A percentile compares a stretch with the other conserved stretches of the same genome.
Conservation (phyloP, 2,888 invertebrate species). For the Ditylenchus weischeri region DNA sequence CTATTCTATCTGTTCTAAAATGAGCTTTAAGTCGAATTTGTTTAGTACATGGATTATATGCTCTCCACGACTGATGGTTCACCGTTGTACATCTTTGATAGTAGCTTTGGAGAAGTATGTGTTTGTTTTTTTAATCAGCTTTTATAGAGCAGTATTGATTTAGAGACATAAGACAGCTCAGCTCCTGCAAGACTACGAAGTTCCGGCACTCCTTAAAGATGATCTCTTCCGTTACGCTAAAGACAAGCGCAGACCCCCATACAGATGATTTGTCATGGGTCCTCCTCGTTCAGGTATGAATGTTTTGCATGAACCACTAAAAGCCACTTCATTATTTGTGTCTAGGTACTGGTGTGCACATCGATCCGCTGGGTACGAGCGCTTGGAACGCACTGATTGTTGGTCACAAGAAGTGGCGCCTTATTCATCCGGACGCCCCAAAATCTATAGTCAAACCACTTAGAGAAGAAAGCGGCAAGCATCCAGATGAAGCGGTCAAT, state of each 20-base stretch:
- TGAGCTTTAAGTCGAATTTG: too few relatives aligned
- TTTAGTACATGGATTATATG: conserved; percentile 57
- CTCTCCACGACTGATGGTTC: conserved; percentile 74
- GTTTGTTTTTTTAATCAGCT: not conserved
- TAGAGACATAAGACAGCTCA: conserved; percentile 90
- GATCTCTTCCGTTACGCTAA: conserved; percentile 94
- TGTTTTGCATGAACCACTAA: not conserved
- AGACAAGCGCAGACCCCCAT: conserved; percentile 88
- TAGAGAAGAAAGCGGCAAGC: conserved; percentile 88
- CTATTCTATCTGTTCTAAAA: too few relatives aligned
- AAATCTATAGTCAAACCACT: conserved; percentile 89
- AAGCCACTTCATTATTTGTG: too few relatives aligned
- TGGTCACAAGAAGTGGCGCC: conserved; percentile 94
- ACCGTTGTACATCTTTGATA: conserved; percentile 99
- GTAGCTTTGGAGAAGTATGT: conserved; percentile 87
- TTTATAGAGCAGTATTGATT: not conserved
- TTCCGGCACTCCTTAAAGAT: conserved; percentile 88
- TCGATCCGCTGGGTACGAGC: conserved; percentile 94
- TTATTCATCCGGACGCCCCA: conserved; percentile 94
- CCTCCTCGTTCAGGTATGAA: conserved; percentile 74
- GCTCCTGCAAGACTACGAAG: conserved; percentile 85
- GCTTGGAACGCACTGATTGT: conserved; percentile 95
- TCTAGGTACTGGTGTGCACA: conserved; percentile 87
- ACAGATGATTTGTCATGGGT: conserved; percentile 98
- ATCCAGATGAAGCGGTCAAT: conserved; percentile 93